Conservation (phyloP, 2,113 vertebrate genomes). For the Papio anubis region DNA sequence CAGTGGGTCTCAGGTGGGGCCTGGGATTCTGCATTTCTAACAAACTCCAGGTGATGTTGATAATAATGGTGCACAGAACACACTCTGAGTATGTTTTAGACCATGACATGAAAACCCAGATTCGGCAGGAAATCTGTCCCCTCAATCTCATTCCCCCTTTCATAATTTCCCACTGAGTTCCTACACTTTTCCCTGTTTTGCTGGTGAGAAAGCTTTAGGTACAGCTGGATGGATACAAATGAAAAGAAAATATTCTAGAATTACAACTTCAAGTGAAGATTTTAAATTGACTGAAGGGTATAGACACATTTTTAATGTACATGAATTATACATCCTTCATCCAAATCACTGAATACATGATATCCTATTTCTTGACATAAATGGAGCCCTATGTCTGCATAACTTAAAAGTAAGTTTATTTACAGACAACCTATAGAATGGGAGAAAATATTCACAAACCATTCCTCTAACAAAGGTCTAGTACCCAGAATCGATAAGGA, state of each 20-base stretch:
- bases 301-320: constrained; percentile 9
- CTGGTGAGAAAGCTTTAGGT: constrained; percentile 6
- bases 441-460: no score
- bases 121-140: neutral
- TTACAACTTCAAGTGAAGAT: constrained; percentile 19
- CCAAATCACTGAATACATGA: neutral
- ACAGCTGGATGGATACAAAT: neutral
- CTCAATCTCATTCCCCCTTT: neutral
- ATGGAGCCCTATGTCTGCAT: neutral
- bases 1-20: neutral
- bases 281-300: constrained; percentile 35
- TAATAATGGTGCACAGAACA: neutral
- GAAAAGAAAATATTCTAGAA: constrained; percentile 36
- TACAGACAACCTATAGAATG: no score
- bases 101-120: neutral
- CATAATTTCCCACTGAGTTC: neutral
- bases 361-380: neutral
- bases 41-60: neutral
- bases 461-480: no score
- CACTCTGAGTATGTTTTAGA: neutral
- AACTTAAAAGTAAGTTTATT: constrained; percentile 14
- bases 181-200: neutral
- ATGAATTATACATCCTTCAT: constrained; percentile 20
- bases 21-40: neutral
- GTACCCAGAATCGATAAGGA: no score